Base-by-base conservation (phyloP, 1,140 invertebrate genomes). In the Heterodera schachtii region DNA sequence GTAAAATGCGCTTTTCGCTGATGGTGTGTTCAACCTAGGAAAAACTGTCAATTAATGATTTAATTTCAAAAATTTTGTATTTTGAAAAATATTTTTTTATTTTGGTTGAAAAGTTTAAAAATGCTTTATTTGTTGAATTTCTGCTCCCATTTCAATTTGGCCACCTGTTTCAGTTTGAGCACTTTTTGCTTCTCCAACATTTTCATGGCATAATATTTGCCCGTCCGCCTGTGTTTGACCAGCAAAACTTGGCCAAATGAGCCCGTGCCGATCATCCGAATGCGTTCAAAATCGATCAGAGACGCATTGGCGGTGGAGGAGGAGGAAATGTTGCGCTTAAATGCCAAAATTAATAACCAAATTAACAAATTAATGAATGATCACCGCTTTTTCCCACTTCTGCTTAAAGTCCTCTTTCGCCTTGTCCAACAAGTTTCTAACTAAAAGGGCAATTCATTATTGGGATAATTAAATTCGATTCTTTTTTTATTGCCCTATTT, bases 221-320 rank as follows among this genome's bases (percentile, higher is more conserved):
- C 96, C 87, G 94, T 95, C 47, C 94, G 93, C 92, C 98, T 99
- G 91, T 98, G 95, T 92, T 98, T 96, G 3, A 99, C 98, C 89
- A 99, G 95, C 97, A 99, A 99, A 1, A 99, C 98, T 79, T 98
- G 93, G n/a, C 98, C 97, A 91, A 99, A 99, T 2, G 96, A 98
- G n/a, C 98, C 98, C 7, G 97, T 99, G 44, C 98, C 98, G 79
- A 99, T 93, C 3, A 98, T 99, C 92, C 98, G 98, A 90, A 99
- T 96, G 73, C 97, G 93, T 90, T 99, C 97, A 90, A 99, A 99
- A 91, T 99, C 97, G 88, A 98, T 96, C 86, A 99, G 92, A 86
- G 92, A 92, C 80, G 97, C 95, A 81, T 95, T 98, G 11, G 11
- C 57, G 19, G 13, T 60, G 57, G 11, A 16, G 4, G 57, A 60